These are phyloP conservation scores for Daubentonia madagascariensis DNA, from an alignment of 2,113 vertebrate genomes.

Conservation along the genomic window DNA sequence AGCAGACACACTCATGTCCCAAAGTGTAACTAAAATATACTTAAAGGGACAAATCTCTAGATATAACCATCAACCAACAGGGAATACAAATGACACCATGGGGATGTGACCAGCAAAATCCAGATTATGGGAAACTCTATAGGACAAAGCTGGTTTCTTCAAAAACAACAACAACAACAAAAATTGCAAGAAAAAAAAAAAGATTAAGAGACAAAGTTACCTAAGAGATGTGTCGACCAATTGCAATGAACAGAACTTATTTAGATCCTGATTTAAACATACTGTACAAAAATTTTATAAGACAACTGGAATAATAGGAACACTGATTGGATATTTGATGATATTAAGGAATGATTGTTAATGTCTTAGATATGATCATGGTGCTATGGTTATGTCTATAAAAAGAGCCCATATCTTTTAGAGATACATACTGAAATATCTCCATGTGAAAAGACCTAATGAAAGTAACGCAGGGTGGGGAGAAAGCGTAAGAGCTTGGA, in stretches of 20 bases:
- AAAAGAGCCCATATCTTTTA: background rate
- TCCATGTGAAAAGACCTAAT: background rate
- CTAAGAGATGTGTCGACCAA: background rate
- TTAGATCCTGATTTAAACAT: background rate
- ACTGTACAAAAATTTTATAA: background rate
- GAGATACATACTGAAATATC: background rate
- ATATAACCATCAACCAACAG: background rate
- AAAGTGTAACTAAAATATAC: background rate
- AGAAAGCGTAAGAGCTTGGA: background rate
- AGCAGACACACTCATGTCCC: background rate
- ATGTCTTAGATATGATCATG: background rate
- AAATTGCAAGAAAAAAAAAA: background rate
- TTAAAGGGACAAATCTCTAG: background rate
- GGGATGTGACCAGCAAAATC: background rate
- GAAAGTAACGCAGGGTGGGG: background rate
- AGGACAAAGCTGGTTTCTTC: constrained; percentile 12
- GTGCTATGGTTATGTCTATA: background rate
- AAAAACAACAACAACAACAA: background rate
- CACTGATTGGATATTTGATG: background rate
- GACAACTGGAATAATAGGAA: background rate
- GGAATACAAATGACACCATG: background rate
- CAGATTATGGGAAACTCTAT: background rate
- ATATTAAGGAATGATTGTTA: background rate
- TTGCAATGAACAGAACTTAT: background rate
- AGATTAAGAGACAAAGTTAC: background rate